These are phyloP conservation scores for Caerostris darwini DNA, from an alignment of 1,140 invertebrate genomes.

Conservation along the genomic window DNA sequence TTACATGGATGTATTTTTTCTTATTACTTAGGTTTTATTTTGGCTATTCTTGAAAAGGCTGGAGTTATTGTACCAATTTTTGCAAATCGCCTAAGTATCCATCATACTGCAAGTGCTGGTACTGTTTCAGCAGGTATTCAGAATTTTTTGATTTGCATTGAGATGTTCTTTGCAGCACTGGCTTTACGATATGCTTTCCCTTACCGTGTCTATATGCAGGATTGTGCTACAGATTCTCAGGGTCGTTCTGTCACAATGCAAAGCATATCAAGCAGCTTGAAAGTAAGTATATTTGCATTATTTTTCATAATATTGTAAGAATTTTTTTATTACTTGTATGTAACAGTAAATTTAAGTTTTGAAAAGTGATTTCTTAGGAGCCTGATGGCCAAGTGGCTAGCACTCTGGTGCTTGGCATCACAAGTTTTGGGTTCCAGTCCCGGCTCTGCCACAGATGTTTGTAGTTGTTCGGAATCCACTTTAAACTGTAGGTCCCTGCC, in stretches of 20 bases:
- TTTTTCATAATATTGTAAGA: not conserved
- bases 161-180: conserved; percentile 98
- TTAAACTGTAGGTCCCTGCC: no score
- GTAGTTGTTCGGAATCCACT: no score
- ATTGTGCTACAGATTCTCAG: conserved; percentile 90
- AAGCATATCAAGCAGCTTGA: conserved; percentile 98
- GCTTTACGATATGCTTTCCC: conserved; percentile 99
- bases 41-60: conserved; percentile 98
- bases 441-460: no score
- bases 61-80: conserved; percentile 86
- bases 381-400: no score
- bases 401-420: no score
- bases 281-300: conserved; percentile 85
- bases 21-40: conserved; percentile 89
- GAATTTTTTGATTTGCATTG: conserved; percentile 99
- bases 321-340: not conserved
- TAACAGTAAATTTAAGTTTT: not conserved
- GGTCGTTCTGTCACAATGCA: conserved; percentile 98
- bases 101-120: conserved; percentile 89
- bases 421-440: no score
- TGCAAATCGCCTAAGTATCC: conserved; percentile 83
- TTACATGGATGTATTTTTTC: not conserved
- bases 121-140: conserved; percentile 99
- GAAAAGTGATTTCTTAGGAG: no score
- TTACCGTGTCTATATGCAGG: conserved; percentile 82